These are phyloP conservation scores for Pomatostomus ruficeps DNA, from an alignment of 2,113 vertebrate genomes.

Conservation along the genomic window DNA sequence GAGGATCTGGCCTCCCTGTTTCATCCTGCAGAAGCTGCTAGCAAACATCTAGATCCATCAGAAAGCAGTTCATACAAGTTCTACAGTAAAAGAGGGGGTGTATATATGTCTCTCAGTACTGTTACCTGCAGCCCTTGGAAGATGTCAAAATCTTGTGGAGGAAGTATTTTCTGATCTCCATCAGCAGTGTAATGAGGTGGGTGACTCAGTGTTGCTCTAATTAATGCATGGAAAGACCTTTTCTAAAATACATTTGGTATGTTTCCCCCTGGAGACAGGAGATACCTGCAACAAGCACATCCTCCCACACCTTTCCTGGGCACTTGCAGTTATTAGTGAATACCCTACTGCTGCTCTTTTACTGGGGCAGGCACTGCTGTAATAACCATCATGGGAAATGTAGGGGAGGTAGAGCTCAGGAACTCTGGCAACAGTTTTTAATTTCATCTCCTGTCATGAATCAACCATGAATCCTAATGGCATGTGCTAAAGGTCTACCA, in stretches of 20 bases:
- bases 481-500: background rate
- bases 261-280: constrained; percentile 1
- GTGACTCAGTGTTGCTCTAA: constrained; percentile 38
- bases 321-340: background rate
- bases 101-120: background rate
- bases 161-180: constrained; percentile 6
- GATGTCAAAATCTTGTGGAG: background rate
- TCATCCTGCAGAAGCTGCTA: background rate
- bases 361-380: background rate
- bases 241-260: constrained; percentile 1
- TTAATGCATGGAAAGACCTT: constrained; percentile 18
- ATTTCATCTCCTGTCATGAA: background rate
- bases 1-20: background rate
- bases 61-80: background rate
- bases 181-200: background rate
- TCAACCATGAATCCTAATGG: background rate
- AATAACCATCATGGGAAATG: background rate
- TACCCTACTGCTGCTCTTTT: background rate
- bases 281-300: background rate
- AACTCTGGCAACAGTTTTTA: background rate
- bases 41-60: background rate
- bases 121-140: background rate
- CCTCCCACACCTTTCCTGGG: background rate
- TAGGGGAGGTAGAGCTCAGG: background rate
- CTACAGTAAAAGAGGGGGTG: background rate